Evolutionary conservation across 2,797 vertebrate genomes (phyloP).

Genomic region (Poeciliopsis gracilis): DNA sequence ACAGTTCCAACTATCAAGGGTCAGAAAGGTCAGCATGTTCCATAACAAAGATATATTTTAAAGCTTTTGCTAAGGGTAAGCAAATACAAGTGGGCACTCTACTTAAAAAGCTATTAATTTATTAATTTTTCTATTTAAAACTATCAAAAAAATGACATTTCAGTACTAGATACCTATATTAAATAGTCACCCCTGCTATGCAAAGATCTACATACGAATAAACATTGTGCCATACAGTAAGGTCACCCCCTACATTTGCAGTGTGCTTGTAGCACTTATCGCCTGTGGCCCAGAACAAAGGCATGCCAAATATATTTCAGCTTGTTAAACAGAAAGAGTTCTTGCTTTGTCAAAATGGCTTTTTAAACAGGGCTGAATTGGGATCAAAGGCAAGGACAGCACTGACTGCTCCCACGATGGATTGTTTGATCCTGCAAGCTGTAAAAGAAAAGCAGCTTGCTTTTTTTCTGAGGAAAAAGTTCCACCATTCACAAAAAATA

Average conservation of each 20-base stretch:
- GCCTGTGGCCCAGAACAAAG: constrained; percentile 55
- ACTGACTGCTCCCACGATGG: constrained; percentile 54
- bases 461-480: constrained; percentile 27
- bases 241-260: constrained; percentile 19
- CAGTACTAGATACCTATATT: background rate
- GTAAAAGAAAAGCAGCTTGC: constrained; percentile 22
- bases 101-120: background rate
- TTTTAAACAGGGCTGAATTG: constrained; percentile 53
- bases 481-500: constrained; percentile 20
- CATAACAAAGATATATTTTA: background rate
- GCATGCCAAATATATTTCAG: constrained; percentile 47
- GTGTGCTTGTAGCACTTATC: constrained; percentile 42
- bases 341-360: constrained; percentile 57
- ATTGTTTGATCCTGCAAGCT: constrained; percentile 49
- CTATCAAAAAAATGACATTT: background rate
- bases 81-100: background rate
- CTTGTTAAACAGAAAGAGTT: constrained; percentile 66
- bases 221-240: constrained; percentile 29
- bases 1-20: background rate
- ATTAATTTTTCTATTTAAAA: background rate
- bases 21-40: background rate
- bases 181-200: constrained; percentile 9
- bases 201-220: background rate
- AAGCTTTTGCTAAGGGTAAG: background rate
- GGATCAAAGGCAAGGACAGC: constrained; percentile 64